phyloP scores from a whole-genome alignment of 2,113 vertebrate genomes.

The Notechis scutatus region DNA sequence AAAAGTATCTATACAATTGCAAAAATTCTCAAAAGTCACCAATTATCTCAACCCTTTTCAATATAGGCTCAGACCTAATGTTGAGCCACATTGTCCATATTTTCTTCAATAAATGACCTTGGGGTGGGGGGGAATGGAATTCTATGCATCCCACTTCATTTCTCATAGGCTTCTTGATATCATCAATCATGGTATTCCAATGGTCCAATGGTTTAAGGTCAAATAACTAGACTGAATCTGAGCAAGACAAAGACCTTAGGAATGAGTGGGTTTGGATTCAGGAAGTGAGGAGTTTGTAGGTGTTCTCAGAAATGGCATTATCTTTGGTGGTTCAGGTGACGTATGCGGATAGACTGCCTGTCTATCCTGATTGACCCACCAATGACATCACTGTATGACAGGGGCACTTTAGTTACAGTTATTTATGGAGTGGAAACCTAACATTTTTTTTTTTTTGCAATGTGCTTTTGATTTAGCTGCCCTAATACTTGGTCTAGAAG shows the following conservation, averaged over 20 bases:
- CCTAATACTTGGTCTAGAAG: neutral
- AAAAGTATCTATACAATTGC: neutral
- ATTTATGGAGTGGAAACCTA: neutral
- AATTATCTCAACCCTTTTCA: neutral
- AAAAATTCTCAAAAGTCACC: neutral
- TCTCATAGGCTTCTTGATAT: neutral
- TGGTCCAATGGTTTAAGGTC: neutral
- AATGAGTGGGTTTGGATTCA: neutral
- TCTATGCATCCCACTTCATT: neutral
- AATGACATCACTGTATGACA: neutral
- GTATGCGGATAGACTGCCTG: neutral
- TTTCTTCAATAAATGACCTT: neutral
- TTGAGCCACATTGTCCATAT: neutral
- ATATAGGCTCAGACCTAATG: neutral
- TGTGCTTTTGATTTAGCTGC: neutral
- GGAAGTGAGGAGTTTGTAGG: neutral
- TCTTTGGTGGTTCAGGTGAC: neutral
- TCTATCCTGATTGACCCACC: neutral
- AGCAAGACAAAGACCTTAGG: neutral
- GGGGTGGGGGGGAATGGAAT: neutral
- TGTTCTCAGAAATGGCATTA: neutral
- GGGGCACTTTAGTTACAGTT: neutral
- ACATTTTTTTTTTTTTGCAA: neutral
- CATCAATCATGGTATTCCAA: neutral
- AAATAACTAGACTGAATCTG: neutral